These are phyloP conservation scores for Tachina grossa DNA, from an alignment of 2,888 invertebrate species.

Conservation along the genomic window DNA sequence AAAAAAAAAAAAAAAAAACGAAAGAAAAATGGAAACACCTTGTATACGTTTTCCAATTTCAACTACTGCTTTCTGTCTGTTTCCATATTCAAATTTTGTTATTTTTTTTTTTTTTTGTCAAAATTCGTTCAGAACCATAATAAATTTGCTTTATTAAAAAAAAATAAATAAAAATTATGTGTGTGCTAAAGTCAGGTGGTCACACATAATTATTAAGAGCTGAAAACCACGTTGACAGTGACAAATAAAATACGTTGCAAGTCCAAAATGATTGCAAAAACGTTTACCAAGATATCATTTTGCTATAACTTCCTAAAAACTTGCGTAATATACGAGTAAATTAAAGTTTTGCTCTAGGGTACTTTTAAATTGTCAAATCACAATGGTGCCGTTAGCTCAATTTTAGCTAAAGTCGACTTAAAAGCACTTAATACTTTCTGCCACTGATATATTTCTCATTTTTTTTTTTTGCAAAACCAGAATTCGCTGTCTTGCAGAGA, in stretches of 20 bases:
- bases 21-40: conserved; percentile 49
- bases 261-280: too few relatives aligned
- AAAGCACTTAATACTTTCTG: too few relatives aligned
- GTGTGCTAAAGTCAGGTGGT: conserved; percentile 38
- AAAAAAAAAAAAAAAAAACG: conserved; percentile 18
- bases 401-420: too few relatives aligned
- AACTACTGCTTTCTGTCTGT: background rate
- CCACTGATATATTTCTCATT: too few relatives aligned
- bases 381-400: too few relatives aligned
- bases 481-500: too few relatives aligned
- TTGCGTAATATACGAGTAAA: too few relatives aligned
- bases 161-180: background rate
- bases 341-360: too few relatives aligned
- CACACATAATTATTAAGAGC: background rate
- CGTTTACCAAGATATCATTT: too few relatives aligned
- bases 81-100: conserved; percentile 13
- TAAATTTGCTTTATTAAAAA: conserved; percentile 29
- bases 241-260: background rate
- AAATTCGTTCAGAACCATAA: conserved; percentile 19
- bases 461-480: too few relatives aligned
- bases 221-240: background rate
- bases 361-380: too few relatives aligned
- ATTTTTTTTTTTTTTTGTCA: background rate
- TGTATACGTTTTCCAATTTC: background rate
- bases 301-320: too few relatives aligned